A percentile compares a stretch with the other conserved stretches of the same genome.
phyloP scores from a whole-genome alignment of 1,140 invertebrate species.

The Macrotrachela quadricornifera region DNA sequence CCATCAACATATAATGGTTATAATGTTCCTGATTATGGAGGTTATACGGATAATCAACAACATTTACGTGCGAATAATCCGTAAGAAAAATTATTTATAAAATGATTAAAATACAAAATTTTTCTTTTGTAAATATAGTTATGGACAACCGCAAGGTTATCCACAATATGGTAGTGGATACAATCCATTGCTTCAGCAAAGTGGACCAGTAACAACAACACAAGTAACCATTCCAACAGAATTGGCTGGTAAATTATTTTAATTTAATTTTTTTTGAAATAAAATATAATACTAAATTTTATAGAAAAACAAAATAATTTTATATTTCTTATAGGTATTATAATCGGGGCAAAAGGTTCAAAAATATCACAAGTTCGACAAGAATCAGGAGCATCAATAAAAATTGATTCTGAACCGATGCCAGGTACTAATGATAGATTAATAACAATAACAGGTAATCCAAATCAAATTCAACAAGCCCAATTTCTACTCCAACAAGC shows the following conservation, averaged over 20 bases:
- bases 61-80: too few species aligned
- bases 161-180: too few species aligned
- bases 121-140: too few species aligned
- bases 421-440: conserved; percentile 74
- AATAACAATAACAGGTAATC: conserved; percentile 75
- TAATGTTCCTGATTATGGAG: conserved; percentile 69
- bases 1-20: conserved; percentile 80
- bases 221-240: conserved; percentile 92
- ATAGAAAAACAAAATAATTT: too few species aligned
- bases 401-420: conserved; percentile 55
- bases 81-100: too few species aligned
- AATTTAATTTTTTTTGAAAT: too few species aligned
- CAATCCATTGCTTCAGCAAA: too few species aligned
- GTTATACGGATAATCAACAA: too few species aligned
- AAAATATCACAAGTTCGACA: conserved; percentile 76
- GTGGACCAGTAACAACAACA: conserved; percentile 31
- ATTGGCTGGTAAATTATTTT: too few species aligned
- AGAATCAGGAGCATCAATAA: conserved; percentile 78
- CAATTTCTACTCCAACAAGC: conserved; percentile 66
- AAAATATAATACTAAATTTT: too few species aligned
- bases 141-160: too few species aligned
- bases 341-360: conserved; percentile 83
- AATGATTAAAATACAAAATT: too few species aligned
- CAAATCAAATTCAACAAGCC: conserved; percentile 82
- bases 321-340: conserved; percentile 90